Base-by-base conservation (phyloP, 2,888 invertebrate species). In the Leptinotarsa tumamoca region DNA sequence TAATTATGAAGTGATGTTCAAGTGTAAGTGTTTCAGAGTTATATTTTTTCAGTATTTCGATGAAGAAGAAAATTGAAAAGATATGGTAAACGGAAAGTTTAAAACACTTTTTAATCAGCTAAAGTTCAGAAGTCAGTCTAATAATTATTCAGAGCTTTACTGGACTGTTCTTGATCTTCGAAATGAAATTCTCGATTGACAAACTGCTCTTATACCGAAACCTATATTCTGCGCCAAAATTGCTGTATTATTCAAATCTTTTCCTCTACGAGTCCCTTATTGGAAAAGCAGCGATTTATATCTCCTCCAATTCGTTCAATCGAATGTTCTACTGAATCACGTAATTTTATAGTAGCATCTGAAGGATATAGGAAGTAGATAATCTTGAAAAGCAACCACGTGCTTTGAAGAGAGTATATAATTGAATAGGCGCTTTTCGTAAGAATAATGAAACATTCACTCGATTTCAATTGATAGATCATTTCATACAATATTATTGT, bases 161-260 rank as follows among this genome's bases (percentile, higher is more conserved):
- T 15, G 52, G n/a, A 17, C n/a, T 17, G 2, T 52, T n/a, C 4
- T 52, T 2, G 2, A 17, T 15, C 15, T n/a, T n/a, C 4, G 52
- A 52, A 52, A 52, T 52, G n/a, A 52, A 52, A 52, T 52, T 52
- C 52, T 17, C 4, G 56, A 56, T n/a, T 67, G 66, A 21, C 23
- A 43, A 21, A 61, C 50, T 50, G 50, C 71, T 71, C 50, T 27
- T n/a, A 15, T 52, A 52, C 52, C 52, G 52, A 15, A 15, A 52
- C 43, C 18, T 52, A 52, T 52, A 52, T 52, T 52, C 15, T 17
- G 52, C 15, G 7, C 52, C 52, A 17, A 73, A 73, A 68, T 56
- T 67, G 18, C 73, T 23, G 49, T 68, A 73, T 73, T 73, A 73
- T 73, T 68, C 73, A 58, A 58, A 68, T 50, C 56, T 51, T 4